phyloP scores from a whole-genome alignment of 2,113 vertebrate species.

The Nicator chloris region DNA sequence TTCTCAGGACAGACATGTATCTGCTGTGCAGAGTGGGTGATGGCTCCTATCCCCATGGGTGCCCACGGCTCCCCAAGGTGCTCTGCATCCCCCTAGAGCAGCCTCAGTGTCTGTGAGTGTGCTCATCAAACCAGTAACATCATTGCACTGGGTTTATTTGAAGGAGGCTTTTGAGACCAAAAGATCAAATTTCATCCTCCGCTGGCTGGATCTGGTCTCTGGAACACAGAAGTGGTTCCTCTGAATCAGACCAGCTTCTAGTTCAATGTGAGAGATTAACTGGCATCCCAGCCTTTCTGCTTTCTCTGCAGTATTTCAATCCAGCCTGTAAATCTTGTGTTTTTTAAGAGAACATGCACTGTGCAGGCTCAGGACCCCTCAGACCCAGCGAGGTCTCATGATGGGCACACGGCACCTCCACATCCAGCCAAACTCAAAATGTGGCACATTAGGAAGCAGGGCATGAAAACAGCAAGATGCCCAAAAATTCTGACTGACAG shows the following conservation, averaged over 20 bases:
- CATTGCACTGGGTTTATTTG: neutral
- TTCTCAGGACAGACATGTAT: neutral
- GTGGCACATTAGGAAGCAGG: neutral
- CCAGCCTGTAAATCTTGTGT: neutral
- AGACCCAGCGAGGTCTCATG: neutral
- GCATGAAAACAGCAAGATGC: neutral
- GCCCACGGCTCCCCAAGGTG: neutral
- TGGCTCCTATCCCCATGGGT: neutral
- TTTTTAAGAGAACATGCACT: neutral
- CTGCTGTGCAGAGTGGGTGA: neutral
- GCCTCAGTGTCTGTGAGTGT: neutral
- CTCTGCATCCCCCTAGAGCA: neutral
- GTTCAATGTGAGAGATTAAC: neutral
- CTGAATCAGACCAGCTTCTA: neutral
- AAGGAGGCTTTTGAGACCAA: neutral
- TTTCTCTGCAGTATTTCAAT: neutral
- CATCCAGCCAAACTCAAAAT: neutral
- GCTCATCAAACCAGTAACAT: neutral
- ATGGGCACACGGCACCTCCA: accelerated
- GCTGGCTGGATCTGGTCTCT: neutral
- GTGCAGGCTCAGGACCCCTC: neutral
- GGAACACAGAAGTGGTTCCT: neutral
- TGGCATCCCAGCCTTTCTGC: neutral
- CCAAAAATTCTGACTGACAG: conserved; percentile 33
- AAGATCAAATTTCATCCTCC: neutral